These are phyloP conservation scores for Sicus ferrugineus DNA, from an alignment of 2,888 invertebrate genomes.

Conservation along the genomic window DNA sequence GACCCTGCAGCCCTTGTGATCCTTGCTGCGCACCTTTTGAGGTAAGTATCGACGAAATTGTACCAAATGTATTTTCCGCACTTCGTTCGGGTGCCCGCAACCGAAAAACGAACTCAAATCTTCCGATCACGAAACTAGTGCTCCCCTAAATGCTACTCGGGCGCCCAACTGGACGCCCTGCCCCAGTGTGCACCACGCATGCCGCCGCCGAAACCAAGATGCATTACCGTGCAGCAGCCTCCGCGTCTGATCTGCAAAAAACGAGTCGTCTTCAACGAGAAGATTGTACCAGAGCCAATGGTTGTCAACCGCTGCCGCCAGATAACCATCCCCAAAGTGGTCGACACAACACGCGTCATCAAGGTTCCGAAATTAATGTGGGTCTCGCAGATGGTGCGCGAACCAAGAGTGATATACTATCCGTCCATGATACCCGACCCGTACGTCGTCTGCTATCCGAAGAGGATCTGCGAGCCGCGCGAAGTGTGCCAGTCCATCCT, in stretches of 20 bases:
- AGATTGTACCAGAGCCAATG: conserved; percentile 56
- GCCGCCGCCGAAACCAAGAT: conserved; percentile 57
- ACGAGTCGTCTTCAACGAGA: conserved; percentile 58
- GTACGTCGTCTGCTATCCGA: conserved; percentile 58
- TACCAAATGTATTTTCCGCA: too few species aligned
- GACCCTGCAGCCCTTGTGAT: conserved; percentile 50
- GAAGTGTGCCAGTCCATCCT: conserved; percentile 61
- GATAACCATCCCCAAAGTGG: conserved; percentile 58
- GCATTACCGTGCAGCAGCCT: conserved; percentile 59
- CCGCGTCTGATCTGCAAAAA: conserved; percentile 59
- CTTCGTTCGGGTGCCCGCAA: conserved; percentile 42
- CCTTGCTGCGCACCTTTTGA: conserved; percentile 61
- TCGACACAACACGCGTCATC: conserved; percentile 57
- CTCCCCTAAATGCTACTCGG: conserved; percentile 58
- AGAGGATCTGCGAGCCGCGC: conserved; percentile 57
- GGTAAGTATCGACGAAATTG: conserved; percentile 54
- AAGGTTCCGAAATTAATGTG: conserved; percentile 57
- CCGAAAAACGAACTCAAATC: too few species aligned
- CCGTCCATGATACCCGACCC: conserved; percentile 59
- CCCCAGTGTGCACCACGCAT: conserved; percentile 58
- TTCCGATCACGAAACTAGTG: conserved; percentile 44
- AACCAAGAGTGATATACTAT: conserved; percentile 58
- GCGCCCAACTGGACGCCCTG: conserved; percentile 56
- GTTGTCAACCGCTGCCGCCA: conserved; percentile 57
- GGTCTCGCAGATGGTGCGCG: conserved; percentile 59